phyloP scores from a whole-genome alignment of 2,797 vertebrate genomes.

The Pangasius larnaudii region DNA sequence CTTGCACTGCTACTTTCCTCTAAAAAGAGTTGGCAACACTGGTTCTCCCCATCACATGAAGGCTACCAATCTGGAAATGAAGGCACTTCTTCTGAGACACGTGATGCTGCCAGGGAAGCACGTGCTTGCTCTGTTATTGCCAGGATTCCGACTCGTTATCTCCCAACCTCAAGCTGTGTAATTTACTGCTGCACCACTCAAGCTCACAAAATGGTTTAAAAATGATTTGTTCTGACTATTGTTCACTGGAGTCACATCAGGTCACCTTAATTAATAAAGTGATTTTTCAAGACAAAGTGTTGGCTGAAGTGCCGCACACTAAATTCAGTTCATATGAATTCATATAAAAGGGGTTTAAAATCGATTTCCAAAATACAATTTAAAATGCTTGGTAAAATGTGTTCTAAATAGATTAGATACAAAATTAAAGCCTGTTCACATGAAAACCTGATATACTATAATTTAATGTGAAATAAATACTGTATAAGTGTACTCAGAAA shows the following conservation, averaged over 20 bases:
- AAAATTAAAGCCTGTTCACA: neutral
- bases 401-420: neutral
- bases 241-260: neutral
- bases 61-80: neutral
- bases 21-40: neutral
- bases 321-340: neutral
- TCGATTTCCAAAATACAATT: neutral
- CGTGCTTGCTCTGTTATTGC: conserved; percentile 9
- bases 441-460: neutral
- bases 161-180: neutral
- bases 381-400: neutral
- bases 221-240: conserved; percentile 9
- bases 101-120: conserved; percentile 67
- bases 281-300: neutral
- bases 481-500: neutral
- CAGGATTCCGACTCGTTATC: conserved; percentile 17
- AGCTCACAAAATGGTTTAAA: conserved; percentile 9
- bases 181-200: conserved; percentile 8
- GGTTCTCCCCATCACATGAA: neutral
- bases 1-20: neutral
- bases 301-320: neutral
- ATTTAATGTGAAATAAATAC: neutral
- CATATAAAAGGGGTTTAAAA: neutral
- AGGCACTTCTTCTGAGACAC: conserved; percentile 26
- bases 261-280: conserved; percentile 19